Evolutionary conservation across 1,140 invertebrate species (phyloP), one percentile per base, ranked within the genome.

Genomic region (Leptopilina clavipes): DNA sequence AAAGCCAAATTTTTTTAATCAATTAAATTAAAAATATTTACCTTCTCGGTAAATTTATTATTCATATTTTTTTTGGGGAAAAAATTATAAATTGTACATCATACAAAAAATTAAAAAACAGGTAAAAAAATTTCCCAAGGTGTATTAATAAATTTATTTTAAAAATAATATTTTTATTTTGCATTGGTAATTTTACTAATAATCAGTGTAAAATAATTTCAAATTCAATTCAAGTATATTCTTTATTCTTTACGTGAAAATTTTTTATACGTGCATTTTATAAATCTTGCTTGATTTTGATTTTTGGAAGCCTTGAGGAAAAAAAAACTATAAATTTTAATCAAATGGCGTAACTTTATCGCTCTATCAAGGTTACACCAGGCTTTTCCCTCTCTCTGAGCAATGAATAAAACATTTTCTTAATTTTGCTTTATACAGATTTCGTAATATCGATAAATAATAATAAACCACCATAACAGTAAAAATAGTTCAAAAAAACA

Each of bases 321-420:
- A 52, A 17, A 52, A 14, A 52, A 52, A 17, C n/a, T 17, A 52
- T 52, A 52, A 52, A 52, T 52, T 52, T 52, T 52, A 52, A 52
- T n/a, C 48, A 40, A 52, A 52, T 52, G 48, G n/a, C 48, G 48
- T 52, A 52, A 52, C 44, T n/a, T 52, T 52, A 52, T 52, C n/a
- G 48, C 48, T 7, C 8, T 52, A 17, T 52, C 48, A 52, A 17
- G 48, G 48, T 17, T 17, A 52, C 48, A 17, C 14, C 1, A 17
- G n/a, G 1, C 17, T 52, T 17, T 17, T 52, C 17, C 37, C 37
- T 52, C 48, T 17, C 6, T 52, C 25, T 5, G n/a, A 52, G 11
- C 45, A 52, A 52, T 52, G 48, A 52, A 52, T 52, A 52, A 52
- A n/a, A n/a, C 17, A 17, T 52, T 52, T 52, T 17, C n/a, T 52